Evolutionary conservation across 1,140 invertebrate species (phyloP), one percentile per base, ranked within the genome.

Genomic region (Orchestia grillus): DNA sequence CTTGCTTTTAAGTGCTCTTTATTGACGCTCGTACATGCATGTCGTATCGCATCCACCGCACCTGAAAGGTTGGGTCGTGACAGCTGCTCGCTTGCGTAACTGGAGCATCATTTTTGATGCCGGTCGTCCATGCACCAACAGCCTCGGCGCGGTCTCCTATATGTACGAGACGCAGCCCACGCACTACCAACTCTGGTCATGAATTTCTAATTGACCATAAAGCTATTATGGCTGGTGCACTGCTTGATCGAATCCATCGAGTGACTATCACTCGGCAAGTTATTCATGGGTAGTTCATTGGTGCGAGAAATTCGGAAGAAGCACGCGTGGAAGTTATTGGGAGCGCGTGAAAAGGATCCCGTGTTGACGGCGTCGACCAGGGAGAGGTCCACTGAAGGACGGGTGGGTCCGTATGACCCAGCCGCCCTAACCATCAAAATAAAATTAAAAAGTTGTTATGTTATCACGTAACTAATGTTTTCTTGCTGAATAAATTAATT

Each of bases 161-260:
- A n/a, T n/a, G n/a, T 36, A 77, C 15, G 36, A 53, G 47, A 53
- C n/a, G n/a, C 6, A 53, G 47, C 47, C 11, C 62, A 77, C 62
- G 28, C 11, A 77, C 62, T 19, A 77, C 62, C 62, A 77, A 77
- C 62, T 90, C 88, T 1, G 88, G n/a, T 44, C 88, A 90, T 90
- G 88, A 90, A 90, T 90, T 90, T 90, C 88, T 90, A 90, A 90
- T 90, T 90, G 88, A 90, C 88, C 88, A 44, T 90, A 90, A 90
- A 90, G 88, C 42, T 90, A 90, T 90, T 44, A 90, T 90, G 43
- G 88, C 88, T 90, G n/a, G 41, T 77, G 88, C 88, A 43, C 43
- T 45, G 43, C 44, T 94, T 94, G 43, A 94, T 94, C 41, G 92
- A 44, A 44, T 47, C 47, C 92, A 94, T 94, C 44, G 92, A 91